These are phyloP conservation scores for Chaenocephalus aceratus DNA, from an alignment of 2,113 vertebrate species.

Conservation along the genomic window DNA sequence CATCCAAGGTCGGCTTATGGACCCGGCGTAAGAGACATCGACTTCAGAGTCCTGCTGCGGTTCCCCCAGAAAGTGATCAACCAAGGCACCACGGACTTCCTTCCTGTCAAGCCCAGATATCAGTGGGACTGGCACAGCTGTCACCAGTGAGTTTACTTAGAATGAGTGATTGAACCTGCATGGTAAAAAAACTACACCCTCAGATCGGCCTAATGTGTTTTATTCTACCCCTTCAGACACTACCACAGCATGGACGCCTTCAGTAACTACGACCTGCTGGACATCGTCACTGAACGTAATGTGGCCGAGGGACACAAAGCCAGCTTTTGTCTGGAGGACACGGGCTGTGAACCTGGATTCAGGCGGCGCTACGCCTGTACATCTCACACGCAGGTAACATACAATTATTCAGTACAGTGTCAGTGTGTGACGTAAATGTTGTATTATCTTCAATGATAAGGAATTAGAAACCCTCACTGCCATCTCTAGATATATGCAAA, in stretches of 20 bases:
- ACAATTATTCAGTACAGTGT: background rate
- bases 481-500: background rate
- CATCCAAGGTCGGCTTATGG: constrained; percentile 84
- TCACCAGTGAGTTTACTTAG: constrained; percentile 85
- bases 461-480: background rate
- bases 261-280: constrained; percentile 89
- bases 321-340: constrained; percentile 91
- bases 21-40: constrained; percentile 79
- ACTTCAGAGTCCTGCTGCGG: constrained; percentile 86
- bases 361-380: constrained; percentile 87
- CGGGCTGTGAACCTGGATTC: constrained; percentile 83
- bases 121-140: constrained; percentile 92
- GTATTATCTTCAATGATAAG: background rate
- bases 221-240: constrained; percentile 71
- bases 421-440: background rate
- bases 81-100: constrained; percentile 87
- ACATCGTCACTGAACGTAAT: constrained; percentile 74
- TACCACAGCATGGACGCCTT: constrained; percentile 92
- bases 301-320: constrained; percentile 90
- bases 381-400: constrained; percentile 85
- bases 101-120: constrained; percentile 85
- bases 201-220: background rate
- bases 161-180: background rate
- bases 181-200: constrained; percentile 9
- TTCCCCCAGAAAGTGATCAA: constrained; percentile 90